These are phyloP conservation scores for Paracyprichromis sp. DNA, from an alignment of 2,113 vertebrate species.

Conservation along the genomic window DNA sequence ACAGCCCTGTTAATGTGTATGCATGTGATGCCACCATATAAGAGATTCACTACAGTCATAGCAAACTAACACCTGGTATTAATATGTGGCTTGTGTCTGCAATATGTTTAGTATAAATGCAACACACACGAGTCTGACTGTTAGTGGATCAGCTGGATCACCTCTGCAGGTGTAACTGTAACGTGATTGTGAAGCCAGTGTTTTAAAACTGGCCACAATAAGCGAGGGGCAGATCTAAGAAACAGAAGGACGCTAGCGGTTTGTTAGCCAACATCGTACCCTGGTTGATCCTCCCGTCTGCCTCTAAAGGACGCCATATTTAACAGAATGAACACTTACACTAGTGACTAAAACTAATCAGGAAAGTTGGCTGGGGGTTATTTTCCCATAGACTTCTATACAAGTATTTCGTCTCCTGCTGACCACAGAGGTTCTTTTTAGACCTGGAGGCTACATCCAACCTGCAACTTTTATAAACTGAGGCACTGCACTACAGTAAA, in stretches of 20 bases:
- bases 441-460: neutral
- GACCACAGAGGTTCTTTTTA: neutral
- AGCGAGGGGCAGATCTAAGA: rapidly evolving
- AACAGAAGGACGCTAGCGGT: neutral
- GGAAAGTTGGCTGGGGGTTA: neutral
- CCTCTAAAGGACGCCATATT: neutral
- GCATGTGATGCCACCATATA: neutral
- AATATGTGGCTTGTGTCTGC: neutral
- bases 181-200: neutral
- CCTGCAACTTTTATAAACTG: neutral
- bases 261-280: neutral
- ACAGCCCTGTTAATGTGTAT: neutral
- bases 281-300: neutral
- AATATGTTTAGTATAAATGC: neutral
- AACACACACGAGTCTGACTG: neutral
- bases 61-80: neutral
- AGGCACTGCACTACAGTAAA: neutral
- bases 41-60: neutral
- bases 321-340: rapidly evolving
- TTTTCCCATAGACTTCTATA: neutral
- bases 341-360: neutral
- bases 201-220: neutral
- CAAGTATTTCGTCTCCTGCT: neutral
- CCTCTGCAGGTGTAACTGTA: neutral
- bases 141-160: neutral